These are phyloP conservation scores for Piezodorus guildinii DNA, from an alignment of 1,140 invertebrate species.

Conservation along the genomic window DNA sequence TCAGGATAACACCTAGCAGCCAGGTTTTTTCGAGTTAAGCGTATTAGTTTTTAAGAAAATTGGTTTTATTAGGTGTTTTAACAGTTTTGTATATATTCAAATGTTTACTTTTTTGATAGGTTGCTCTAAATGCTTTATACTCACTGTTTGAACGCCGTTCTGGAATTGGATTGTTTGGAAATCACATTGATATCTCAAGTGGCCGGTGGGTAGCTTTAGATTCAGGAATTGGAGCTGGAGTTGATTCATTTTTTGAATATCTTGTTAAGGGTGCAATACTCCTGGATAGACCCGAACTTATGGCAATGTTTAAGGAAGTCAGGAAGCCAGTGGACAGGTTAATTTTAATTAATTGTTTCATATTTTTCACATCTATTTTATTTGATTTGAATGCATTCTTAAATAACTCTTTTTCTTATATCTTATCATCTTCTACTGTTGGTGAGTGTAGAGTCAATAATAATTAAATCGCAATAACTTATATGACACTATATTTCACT, in stretches of 20 bases:
- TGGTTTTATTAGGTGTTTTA: no score
- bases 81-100: no score
- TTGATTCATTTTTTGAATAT: conserved; percentile 99
- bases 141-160: conserved; percentile 78
- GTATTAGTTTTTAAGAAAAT: no score
- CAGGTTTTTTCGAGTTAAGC: no score
- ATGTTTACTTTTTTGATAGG: conserved; percentile 35
- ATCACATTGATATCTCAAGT: conserved; percentile 90
- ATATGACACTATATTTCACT: no score
- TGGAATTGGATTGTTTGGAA: conserved; percentile 83
- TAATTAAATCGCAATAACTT: no score
- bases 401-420: no score
- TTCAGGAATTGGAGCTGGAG: conserved; percentile 82
- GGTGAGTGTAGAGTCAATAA: no score
- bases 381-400: background rate
- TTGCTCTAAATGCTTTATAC: conserved; percentile 83
- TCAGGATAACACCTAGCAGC: no score
- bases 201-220: conserved; percentile 96
- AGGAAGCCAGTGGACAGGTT: conserved; percentile 56
- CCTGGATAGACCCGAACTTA: conserved; percentile 70
- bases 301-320: conserved; percentile 83
- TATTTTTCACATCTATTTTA: no score
- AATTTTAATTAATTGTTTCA: background rate
- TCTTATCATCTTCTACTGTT: no score
- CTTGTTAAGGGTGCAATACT: conserved; percentile 72